Percentiles rank a stretch among this genome's conserved stretches.
phyloP scores from a whole-genome alignment of 2,113 vertebrate genomes.

The Tamias sibiricus region DNA sequence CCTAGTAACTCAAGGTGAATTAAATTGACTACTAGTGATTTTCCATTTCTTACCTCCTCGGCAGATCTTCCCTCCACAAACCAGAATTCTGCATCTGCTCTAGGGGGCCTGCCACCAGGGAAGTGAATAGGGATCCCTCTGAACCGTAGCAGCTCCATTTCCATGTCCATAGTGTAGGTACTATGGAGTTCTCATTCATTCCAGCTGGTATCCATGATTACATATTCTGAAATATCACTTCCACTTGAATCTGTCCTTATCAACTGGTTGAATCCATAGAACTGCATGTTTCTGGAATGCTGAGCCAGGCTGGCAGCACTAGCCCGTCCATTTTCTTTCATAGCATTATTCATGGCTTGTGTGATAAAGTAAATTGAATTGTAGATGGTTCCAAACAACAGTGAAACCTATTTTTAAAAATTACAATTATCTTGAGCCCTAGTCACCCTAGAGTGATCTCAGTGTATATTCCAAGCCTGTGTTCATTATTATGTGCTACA shows the following conservation, averaged over 20 bases:
- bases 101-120: slow-evolving; percentile 87
- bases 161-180: slow-evolving; percentile 89
- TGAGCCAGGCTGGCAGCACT: slow-evolving; percentile 89
- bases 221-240: slow-evolving; percentile 87
- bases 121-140: slow-evolving; percentile 89
- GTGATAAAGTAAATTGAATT: slow-evolving; percentile 94
- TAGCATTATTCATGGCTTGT: slow-evolving; percentile 89
- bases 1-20: not conserved
- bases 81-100: slow-evolving; percentile 93
- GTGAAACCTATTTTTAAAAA: slow-evolving; percentile 88
- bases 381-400: slow-evolving; percentile 96
- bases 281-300: slow-evolving; percentile 90
- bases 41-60: slow-evolving; percentile 89
- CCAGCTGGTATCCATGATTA: slow-evolving; percentile 92
- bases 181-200: slow-evolving; percentile 88
- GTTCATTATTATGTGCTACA: slow-evolving; percentile 69
- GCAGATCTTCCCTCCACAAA: slow-evolving; percentile 90
- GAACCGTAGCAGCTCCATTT: slow-evolving; percentile 81
- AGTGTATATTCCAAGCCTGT: slow-evolving; percentile 58
- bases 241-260: slow-evolving; percentile 88
- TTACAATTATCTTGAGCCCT: slow-evolving; percentile 76
- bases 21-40: slow-evolving; percentile 6
- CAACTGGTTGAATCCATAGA: slow-evolving; percentile 92
- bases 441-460: slow-evolving; percentile 63
- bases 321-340: slow-evolving; percentile 84